Conservation (phyloP, 2,113 vertebrate genomes). For the Chinchilla lanigera region DNA sequence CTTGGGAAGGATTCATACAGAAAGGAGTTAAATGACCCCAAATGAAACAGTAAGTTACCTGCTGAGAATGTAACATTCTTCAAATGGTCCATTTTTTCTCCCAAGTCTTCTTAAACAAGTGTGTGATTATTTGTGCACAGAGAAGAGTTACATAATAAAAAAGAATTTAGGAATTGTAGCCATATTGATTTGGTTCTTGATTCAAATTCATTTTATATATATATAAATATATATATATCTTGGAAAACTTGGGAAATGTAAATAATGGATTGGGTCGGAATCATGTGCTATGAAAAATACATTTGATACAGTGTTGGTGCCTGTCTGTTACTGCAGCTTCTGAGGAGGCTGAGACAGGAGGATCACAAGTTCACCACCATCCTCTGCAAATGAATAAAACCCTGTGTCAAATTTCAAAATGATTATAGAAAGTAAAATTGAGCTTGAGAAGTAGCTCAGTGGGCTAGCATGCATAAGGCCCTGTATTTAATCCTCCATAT, state of each 20-base stretch:
- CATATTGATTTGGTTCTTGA: not conserved
- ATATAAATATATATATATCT: not conserved
- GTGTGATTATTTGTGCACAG: not conserved
- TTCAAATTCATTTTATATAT: not conserved
- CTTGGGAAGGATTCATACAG: not conserved
- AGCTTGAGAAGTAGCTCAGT: not conserved
- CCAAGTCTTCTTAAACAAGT: not conserved
- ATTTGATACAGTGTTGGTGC: not conserved
- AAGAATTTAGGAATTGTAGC: not conserved
- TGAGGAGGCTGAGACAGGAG: not conserved
- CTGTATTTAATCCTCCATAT: not conserved
- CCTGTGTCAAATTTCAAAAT: not conserved
- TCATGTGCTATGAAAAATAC: not conserved
- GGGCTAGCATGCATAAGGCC: not conserved
- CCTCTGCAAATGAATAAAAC: not conserved
- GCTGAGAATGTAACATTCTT: not conserved
- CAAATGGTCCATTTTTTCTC: not conserved
- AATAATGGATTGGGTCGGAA: not conserved
- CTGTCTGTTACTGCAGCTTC: not conserved
- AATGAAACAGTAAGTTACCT: not conserved
- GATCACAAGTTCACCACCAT: not conserved
- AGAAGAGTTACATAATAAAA: not conserved
- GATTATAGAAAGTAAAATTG: not conserved
- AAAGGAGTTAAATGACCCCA: not conserved
- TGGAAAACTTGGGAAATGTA: not conserved